Conservation (phyloP, 2,888 invertebrate species). For the Meliscaeva auricollis region DNA sequence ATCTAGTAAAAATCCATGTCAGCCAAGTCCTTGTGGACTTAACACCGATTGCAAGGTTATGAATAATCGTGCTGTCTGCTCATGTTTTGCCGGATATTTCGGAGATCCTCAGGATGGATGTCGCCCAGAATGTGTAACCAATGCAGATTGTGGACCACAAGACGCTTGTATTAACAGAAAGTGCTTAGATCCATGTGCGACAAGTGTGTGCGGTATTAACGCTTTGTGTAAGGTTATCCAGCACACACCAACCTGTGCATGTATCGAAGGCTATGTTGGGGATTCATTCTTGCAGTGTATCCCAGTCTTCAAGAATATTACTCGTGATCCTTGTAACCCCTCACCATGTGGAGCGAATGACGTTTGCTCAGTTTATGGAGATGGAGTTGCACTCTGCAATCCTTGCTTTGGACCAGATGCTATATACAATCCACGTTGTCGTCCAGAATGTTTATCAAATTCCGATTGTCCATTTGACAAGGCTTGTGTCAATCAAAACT, state of each 20-base stretch:
- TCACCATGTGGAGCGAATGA: conserved; percentile 90
- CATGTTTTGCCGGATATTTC: conserved; percentile 90
- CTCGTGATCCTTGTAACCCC: conserved; percentile 89
- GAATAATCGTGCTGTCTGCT: conserved; percentile 89
- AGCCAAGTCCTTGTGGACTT: conserved; percentile 90
- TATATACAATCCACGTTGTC: conserved; percentile 89
- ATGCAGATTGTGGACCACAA: conserved; percentile 91
- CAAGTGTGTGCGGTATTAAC: conserved; percentile 91
- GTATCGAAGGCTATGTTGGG: conserved; percentile 91
- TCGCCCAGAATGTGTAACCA: conserved; percentile 92
- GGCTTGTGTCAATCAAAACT: conserved; percentile 90
- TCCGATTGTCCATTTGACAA: conserved; percentile 92
- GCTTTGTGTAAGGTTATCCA: conserved; percentile 92
- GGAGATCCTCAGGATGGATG: conserved; percentile 92
- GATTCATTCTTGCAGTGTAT: conserved; percentile 92
- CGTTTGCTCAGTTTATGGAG: conserved; percentile 89
- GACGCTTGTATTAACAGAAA: conserved; percentile 91
- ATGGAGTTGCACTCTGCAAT: conserved; percentile 91
- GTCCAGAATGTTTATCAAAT: conserved; percentile 92
- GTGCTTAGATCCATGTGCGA: conserved; percentile 90
- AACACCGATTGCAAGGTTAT: conserved; percentile 92
- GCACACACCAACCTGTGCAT: conserved; percentile 93
- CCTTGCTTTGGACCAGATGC: conserved; percentile 89
- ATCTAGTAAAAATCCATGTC: conserved; percentile 88
- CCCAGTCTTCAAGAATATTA: conserved; percentile 86